A percentile compares a stretch with the other conserved stretches of the same genome.
These are phyloP conservation scores for Microctonus aethiopoides DNA, from an alignment of 2,888 invertebrate species.

Conservation along the genomic window DNA sequence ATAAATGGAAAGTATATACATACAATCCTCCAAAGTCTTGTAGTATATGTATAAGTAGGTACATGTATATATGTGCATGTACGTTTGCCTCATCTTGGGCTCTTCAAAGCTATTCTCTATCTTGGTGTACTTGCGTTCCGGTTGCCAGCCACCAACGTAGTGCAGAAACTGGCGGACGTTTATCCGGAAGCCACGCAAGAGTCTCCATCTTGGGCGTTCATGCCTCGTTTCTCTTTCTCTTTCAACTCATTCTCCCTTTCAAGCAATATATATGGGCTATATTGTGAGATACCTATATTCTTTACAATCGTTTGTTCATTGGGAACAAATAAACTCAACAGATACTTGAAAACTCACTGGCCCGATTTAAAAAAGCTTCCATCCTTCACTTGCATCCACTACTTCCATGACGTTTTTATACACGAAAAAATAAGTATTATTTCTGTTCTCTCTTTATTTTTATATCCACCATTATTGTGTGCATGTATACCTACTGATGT, in stretches of 20 bases:
- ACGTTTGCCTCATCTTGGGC: conserved; percentile 33
- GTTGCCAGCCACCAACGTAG: conserved; percentile 33
- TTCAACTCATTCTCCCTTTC: conserved; percentile 15
- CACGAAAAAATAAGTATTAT: not conserved
- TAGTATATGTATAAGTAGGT: too few relatives aligned
- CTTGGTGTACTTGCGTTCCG: conserved; percentile 30
- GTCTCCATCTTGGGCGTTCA: conserved; percentile 42
- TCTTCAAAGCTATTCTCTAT: conserved; percentile 13
- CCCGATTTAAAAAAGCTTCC: conserved; percentile 35
- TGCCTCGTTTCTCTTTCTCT: conserved; percentile 33
- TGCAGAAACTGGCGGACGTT: conserved; percentile 46
- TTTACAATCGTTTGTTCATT: conserved; percentile 47
- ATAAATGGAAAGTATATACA: too few relatives aligned
- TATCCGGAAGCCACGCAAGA: conserved; percentile 47
- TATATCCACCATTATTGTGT: not conserved
- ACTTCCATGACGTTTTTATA: not conserved
- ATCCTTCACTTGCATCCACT: conserved; percentile 14
- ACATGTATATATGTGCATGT: too few relatives aligned
- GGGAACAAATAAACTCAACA: conserved; percentile 51
- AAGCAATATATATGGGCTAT: conserved; percentile 3
- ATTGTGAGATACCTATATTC: conserved; percentile 35
- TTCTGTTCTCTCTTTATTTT: not conserved
- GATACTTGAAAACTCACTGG: conserved; percentile 45
- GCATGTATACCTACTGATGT: not conserved
- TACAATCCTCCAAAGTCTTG: too few relatives aligned